Conservation (phyloP, 2,888 invertebrate species). For the Miltochrista miniata region DNA sequence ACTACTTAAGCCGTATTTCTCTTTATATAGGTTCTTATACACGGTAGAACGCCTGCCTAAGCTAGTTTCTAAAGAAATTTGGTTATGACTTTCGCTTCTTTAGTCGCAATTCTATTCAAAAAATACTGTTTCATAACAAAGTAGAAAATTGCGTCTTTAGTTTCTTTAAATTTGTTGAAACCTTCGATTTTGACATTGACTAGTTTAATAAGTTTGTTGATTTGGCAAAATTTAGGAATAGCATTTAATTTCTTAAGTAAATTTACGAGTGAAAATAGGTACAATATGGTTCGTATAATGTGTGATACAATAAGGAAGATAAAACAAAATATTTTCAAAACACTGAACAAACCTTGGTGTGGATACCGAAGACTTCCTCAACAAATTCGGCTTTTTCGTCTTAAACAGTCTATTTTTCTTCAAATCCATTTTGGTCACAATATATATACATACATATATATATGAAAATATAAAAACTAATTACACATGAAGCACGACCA, state of each 20-base stretch:
- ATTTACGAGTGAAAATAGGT: no score
- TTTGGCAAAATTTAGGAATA: background rate
- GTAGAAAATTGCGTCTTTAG: no score
- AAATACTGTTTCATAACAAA: no score
- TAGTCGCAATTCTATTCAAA: background rate
- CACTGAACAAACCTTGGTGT: slow-evolving; percentile 64
- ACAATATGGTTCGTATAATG: background rate
- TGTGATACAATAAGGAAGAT: background rate
- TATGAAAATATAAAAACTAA: slow-evolving; percentile 20
- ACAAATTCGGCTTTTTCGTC: slow-evolving; percentile 58
- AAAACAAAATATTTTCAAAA: background rate
- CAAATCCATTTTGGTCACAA: slow-evolving; percentile 63
- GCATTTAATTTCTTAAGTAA: background rate
- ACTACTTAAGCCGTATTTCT: background rate
- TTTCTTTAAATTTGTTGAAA: background rate
- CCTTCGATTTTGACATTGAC: background rate
- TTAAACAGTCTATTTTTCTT: slow-evolving; percentile 63
- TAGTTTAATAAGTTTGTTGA: background rate
- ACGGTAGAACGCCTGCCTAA: background rate
- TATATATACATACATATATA: slow-evolving; percentile 22
- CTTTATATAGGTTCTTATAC: no score
- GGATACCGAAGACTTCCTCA: slow-evolving; percentile 68
- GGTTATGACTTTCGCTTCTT: background rate
- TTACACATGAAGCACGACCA: slow-evolving; percentile 64
- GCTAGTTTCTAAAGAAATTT: background rate